A percentile compares a stretch with the other conserved stretches of the same genome.
Conservation (phyloP, 2,797 vertebrate species). For the Eptatretus atami region DNA sequence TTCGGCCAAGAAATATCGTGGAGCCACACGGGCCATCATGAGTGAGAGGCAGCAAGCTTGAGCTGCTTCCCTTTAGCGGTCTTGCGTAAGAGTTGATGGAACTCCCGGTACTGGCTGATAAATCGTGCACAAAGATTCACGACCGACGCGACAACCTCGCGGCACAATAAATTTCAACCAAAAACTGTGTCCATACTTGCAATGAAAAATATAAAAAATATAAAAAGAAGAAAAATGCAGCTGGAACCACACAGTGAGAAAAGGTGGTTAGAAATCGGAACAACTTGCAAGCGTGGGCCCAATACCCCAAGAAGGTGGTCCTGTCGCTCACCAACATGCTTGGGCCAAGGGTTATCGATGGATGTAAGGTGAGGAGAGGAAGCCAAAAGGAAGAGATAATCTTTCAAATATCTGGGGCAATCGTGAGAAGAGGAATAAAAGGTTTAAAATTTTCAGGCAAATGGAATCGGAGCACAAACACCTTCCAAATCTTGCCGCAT, state of each 20-base stretch:
- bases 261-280: background rate
- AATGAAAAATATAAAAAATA: no score
- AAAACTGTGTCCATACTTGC: no score
- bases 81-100: conserved; percentile 62
- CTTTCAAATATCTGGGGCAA: conserved; percentile 43
- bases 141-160: no score
- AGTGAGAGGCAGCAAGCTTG: conserved; percentile 48
- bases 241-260: background rate
- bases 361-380: conserved; percentile 70
- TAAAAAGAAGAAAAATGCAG: no score
- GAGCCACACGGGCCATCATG: conserved; percentile 75
- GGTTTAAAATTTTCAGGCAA: background rate
- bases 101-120: conserved; percentile 66
- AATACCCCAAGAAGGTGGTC: conserved; percentile 54
- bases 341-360: conserved; percentile 72
- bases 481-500: no score
- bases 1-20: conserved; percentile 83
- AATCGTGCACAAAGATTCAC: background rate
- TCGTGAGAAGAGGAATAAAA: background rate
- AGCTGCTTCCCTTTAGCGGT: conserved; percentile 33
- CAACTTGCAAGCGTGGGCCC: background rate
- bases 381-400: conserved; percentile 51
- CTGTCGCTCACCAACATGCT: conserved; percentile 87
- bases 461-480: no score
- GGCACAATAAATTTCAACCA: no score